Evolutionary conservation across 2,888 invertebrate genomes (phyloP), one percentile per base, ranked within the genome.

Genomic region (Tanytarsus gracilentus): DNA sequence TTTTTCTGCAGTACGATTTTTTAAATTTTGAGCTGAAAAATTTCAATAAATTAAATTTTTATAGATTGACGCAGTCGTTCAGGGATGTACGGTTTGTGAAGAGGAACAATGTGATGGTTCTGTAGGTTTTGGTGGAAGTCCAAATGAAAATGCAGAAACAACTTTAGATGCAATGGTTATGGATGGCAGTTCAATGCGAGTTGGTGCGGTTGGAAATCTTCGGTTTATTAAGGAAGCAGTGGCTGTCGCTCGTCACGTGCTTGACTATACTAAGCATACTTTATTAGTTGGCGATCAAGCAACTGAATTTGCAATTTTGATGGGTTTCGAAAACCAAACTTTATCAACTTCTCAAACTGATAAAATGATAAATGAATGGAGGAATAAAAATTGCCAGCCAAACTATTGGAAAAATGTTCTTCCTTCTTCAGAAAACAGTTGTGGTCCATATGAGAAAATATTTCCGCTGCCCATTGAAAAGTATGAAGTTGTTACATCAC

Each of bases 91-190:
- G 4, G 77, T 80, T 4, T 98, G 98, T 72, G 97, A 99, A 74
- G 75, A 76, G 8, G 75, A 83, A 61, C 95, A 93, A 71, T 98
- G 98, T 72, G 92, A 93, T 70, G 82, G 83, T 2, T 93, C 95
- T 1, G 98, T 99, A 0, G 99, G 99, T 0, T 98, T 78, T 73
- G 99, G 99, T 3, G 95, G 96, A 7, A 92, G 90, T 67, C 98
- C 99, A 0, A 95, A 98, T 77, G 99, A 99, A 77, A 78, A 81
- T 68, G 95, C 97, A 14, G 97, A 98, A 76, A 95, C 95, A 0
- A 95, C 97, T 2, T 77, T 99, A 27, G 99, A 99, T 76, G 96
- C 98, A 1, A 80, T 99, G 77, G 83, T 99, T 40, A 96, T 99
- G 88, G 96, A 99, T 77, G 98, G 98, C 40, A 75, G 72, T 64